Evolutionary conservation across 2,113 vertebrate genomes (phyloP).

Genomic region (Laticauda colubrina): DNA sequence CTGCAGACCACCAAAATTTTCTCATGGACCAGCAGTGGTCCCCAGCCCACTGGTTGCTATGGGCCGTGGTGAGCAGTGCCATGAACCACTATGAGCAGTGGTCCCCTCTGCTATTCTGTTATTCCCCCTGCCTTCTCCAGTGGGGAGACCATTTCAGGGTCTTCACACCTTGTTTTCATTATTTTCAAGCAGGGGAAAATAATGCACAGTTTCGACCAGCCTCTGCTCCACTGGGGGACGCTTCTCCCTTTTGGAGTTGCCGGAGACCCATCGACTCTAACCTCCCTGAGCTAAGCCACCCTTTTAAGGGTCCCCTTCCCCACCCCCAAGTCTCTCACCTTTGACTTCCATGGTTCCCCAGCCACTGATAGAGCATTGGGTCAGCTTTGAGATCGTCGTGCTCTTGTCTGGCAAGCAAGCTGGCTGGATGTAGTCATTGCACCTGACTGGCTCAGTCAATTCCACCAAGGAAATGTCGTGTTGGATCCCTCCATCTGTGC

Average conservation of each 20-base stretch:
- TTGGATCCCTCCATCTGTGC: not conserved
- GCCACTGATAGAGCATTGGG: slow-evolving; percentile 29
- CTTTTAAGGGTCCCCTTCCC: not conserved
- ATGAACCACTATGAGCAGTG: too few species aligned
- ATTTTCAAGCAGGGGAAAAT: not conserved
- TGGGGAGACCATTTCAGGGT: not conserved
- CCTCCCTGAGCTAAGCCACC: not conserved
- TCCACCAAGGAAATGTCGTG: slow-evolving; percentile 23
- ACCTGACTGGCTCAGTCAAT: not conserved
- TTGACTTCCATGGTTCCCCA: slow-evolving; percentile 17
- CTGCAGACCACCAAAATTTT: too few species aligned
- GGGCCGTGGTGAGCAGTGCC: too few species aligned
- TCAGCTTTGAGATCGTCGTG: not conserved
- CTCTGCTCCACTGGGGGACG: too few species aligned
- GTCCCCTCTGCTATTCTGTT: too few species aligned
- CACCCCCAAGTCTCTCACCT: not conserved
- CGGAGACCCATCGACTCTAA: not conserved
- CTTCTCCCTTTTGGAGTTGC: not conserved
- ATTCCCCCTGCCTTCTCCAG: not conserved
- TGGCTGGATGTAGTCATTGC: slow-evolving; percentile 22
- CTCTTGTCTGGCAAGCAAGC: slow-evolving; percentile 23
- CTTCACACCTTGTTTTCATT: not conserved
- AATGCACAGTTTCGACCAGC: not conserved
- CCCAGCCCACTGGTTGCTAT: too few species aligned
- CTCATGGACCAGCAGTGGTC: too few species aligned